Conservation (phyloP, 2,888 invertebrate genomes). For the Phasia obesa region DNA sequence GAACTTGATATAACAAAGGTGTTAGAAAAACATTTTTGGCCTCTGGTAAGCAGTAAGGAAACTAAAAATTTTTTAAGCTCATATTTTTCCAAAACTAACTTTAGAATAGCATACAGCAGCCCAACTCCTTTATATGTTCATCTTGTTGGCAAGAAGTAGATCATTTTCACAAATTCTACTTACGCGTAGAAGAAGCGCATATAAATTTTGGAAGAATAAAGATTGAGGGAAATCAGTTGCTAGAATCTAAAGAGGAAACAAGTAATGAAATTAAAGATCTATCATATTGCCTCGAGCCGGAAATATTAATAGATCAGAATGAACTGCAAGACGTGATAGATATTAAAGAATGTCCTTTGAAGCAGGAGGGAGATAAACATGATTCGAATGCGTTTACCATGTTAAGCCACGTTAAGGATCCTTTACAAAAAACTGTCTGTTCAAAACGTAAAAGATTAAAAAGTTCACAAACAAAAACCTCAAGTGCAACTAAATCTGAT, state of each 20-base stretch:
- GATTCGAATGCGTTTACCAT: not conserved
- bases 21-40: conserved; percentile 55
- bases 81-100: not conserved
- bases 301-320: conserved; percentile 38
- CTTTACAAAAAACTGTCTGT: conserved; percentile 21
- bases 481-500: conserved; percentile 16
- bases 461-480: not conserved
- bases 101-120: conserved; percentile 37
- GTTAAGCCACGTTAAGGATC: conserved; percentile 16
- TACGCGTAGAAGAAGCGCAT: conserved; percentile 74
- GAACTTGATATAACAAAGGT: conserved; percentile 19
- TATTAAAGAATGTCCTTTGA: not conserved
- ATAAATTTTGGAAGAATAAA: conserved; percentile 72
- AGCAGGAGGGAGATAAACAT: not conserved
- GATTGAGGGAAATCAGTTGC: conserved; percentile 36
- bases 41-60: too few species aligned
- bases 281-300: conserved; percentile 17
- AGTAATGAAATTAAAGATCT: not conserved
- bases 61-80: too few species aligned
- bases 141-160: conserved; percentile 76
- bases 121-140: conserved; percentile 72
- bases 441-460: conserved; percentile 7
- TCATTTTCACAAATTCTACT: conserved; percentile 75
- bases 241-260: not conserved
- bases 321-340: not conserved